Evolutionary conservation across 2,888 invertebrate species (phyloP).

Genomic region (Drosophila ustulata): DNA sequence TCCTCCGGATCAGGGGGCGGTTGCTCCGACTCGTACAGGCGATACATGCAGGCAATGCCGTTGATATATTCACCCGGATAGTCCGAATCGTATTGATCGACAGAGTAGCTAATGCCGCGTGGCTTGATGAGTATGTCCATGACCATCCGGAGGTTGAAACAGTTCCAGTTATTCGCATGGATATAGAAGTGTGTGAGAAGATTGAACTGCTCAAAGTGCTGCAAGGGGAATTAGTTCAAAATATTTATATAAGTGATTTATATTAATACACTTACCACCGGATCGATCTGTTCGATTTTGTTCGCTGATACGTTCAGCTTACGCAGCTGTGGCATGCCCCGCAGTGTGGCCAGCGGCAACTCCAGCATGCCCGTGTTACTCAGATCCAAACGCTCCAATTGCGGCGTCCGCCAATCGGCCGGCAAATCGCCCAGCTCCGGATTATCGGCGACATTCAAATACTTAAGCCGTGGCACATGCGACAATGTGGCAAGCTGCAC

Average conservation of each 20-base stretch:
- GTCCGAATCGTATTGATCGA: slow-evolving; percentile 59
- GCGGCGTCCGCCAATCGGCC: slow-evolving; percentile 70
- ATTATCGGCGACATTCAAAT: slow-evolving; percentile 78
- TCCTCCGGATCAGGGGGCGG: neutral
- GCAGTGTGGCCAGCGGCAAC: slow-evolving; percentile 66
- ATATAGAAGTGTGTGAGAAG: slow-evolving; percentile 78
- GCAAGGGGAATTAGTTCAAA: neutral
- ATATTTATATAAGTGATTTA: neutral
- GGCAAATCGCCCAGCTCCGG: slow-evolving; percentile 71
- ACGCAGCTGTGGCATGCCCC: slow-evolving; percentile 60
- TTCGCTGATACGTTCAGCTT: slow-evolving; percentile 80
- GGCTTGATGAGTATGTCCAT: slow-evolving; percentile 77
- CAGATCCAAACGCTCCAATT: slow-evolving; percentile 73
- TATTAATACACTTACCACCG: slow-evolving; percentile 25
- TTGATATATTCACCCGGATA: slow-evolving; percentile 79
- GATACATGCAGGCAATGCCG: slow-evolving; percentile 82
- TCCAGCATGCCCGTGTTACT: slow-evolving; percentile 77
- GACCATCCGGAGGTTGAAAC: slow-evolving; percentile 72
- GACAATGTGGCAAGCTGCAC: slow-evolving; percentile 77
- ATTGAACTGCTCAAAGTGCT: slow-evolving; percentile 62
- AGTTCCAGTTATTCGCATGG: slow-evolving; percentile 82
- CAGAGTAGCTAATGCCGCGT: slow-evolving; percentile 65
- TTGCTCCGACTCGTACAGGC: slow-evolving; percentile 49
- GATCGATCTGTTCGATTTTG: slow-evolving; percentile 75
- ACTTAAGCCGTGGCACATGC: slow-evolving; percentile 65